Percentiles rank a stretch among this genome's conserved stretches.
Conservation (phyloP, 1,140 invertebrate species). For the Sitobion miscanthi region DNA sequence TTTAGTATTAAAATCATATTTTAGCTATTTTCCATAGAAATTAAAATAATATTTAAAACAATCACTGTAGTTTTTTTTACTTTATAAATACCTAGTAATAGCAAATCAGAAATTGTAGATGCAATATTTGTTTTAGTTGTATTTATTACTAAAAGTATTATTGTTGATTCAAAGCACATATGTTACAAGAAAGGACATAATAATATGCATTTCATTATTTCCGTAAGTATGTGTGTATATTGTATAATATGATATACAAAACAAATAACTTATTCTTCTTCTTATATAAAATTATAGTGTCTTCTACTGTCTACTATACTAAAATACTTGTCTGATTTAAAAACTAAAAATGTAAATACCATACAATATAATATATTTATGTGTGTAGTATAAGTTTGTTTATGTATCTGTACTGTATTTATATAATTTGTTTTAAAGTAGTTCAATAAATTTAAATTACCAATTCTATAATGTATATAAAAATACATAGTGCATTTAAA, state of each 20-base stretch:
- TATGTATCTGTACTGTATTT: not conserved
- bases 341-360: not conserved
- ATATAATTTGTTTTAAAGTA: not conserved
- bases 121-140: too few species aligned
- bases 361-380: not conserved
- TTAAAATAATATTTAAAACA: not conserved
- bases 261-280: not conserved
- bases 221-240: not conserved
- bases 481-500: not conserved
- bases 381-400: not conserved
- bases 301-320: not conserved
- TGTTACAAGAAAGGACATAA: too few species aligned
- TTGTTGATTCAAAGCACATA: too few species aligned
- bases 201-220: too few species aligned
- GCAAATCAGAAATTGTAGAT: too few species aligned
- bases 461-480: too few species aligned
- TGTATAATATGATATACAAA: not conserved
- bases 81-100: too few species aligned
- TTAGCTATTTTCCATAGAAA: not conserved
- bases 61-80: too few species aligned
- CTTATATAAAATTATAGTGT: not conserved
- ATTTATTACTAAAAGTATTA: too few species aligned
- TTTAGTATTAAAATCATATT: not conserved
- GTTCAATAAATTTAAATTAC: too few species aligned
- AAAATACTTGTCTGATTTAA: not conserved